A percentile compares a stretch with the other conserved stretches of the same genome.
Evolutionary conservation across 2,113 vertebrate genomes (phyloP).

Genomic region (Columba livia): DNA sequence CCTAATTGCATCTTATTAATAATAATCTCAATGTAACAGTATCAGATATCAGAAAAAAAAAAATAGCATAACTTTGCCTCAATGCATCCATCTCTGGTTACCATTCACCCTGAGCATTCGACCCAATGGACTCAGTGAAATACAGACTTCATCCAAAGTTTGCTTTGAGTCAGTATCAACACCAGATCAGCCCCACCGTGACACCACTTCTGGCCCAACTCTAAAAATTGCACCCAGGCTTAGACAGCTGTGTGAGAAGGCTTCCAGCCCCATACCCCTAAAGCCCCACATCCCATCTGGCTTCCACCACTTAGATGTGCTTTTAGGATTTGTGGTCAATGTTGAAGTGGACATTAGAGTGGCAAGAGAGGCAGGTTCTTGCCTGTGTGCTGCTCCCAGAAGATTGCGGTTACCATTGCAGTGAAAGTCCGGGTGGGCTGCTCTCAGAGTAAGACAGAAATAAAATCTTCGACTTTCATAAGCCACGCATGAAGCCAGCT

Average conservation of each 20-base stretch:
- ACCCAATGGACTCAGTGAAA: background rate
- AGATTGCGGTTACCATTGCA: background rate
- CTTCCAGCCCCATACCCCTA: background rate
- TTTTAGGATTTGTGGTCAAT: background rate
- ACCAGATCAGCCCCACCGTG: accelerated
- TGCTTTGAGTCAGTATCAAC: background rate
- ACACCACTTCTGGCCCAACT: background rate
- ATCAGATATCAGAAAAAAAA: background rate
- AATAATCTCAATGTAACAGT: no score
- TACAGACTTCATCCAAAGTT: background rate
- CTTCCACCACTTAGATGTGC: accelerated
- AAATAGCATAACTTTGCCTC: background rate
- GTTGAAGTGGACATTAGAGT: background rate
- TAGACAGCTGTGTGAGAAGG: accelerated
- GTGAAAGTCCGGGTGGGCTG: background rate
- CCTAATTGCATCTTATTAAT: background rate
- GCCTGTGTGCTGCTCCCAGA: no score
- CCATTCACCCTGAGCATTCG: accelerated
- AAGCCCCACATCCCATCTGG: background rate
- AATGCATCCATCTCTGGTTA: background rate
- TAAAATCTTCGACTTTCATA: background rate
- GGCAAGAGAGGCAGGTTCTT: no score
- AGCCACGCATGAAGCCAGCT: background rate
- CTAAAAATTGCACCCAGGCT: background rate
- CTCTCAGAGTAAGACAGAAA: background rate